Evolutionary conservation across 1,140 invertebrate genomes (phyloP).

Genomic region (fruit fly (Drosophila melanogaster)): Release_6_plus_ISO1_MT NT_037436.4:17216001-17216500

Average conservation of each 20-base stretch:
- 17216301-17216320: conserved; percentile 82
- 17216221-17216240: conserved; percentile 28
- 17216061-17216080: conserved; percentile 82
- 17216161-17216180: conserved; percentile 14
- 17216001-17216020: conserved; percentile 28
- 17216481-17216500: too few species aligned
- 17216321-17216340: conserved; percentile 77
- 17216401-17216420: neutral
- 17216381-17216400: neutral
- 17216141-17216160: neutral
- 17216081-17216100: conserved; percentile 81
- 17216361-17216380: conserved; percentile 8
- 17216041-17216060: conserved; percentile 63
- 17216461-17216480: too few species aligned
- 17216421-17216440: too few species aligned
- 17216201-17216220: conserved; percentile 78
- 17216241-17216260: conserved; percentile 41
- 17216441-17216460: too few species aligned
- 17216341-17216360: conserved; percentile 48
- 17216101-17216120: conserved; percentile 35
- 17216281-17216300: conserved; percentile 75
- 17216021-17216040: conserved; percentile 32
- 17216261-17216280: conserved; percentile 78
- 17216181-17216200: conserved; percentile 63
- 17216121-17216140: neutral